phyloP scores from a whole-genome alignment of 1,140 invertebrate genomes.

The Drosophila elegans region DNA sequence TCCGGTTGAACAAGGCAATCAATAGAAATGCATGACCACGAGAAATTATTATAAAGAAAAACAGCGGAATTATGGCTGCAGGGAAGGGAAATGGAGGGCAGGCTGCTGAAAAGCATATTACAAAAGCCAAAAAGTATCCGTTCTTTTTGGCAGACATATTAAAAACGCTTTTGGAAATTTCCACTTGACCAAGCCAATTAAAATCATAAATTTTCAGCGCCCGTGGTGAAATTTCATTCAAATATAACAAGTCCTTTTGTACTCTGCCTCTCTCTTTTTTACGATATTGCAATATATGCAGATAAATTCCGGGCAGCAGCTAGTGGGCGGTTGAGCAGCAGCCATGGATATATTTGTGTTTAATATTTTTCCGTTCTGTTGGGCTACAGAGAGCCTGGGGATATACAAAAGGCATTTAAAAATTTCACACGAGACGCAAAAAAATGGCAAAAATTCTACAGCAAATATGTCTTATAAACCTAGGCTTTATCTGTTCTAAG shows the following conservation, averaged over 20 bases:
- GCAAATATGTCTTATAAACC: slow-evolving; percentile 29
- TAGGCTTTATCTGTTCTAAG: background rate
- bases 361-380: slow-evolving; percentile 51
- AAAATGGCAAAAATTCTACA: slow-evolving; percentile 31
- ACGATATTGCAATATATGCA: slow-evolving; percentile 47
- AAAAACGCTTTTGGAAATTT: slow-evolving; percentile 71
- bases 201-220: slow-evolving; percentile 77
- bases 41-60: slow-evolving; percentile 61
- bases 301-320: slow-evolving; percentile 28
- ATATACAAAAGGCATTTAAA: slow-evolving; percentile 29
- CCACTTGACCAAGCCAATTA: slow-evolving; percentile 80
- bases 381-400: slow-evolving; percentile 22
- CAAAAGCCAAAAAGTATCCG: slow-evolving; percentile 47
- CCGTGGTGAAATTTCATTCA: slow-evolving; percentile 68
- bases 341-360: slow-evolving; percentile 47
- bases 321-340: slow-evolving; percentile 7
- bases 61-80: slow-evolving; percentile 11
- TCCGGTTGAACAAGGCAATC: slow-evolving; percentile 69
- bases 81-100: slow-evolving; percentile 10
- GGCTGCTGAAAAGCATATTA: slow-evolving; percentile 49
- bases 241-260: slow-evolving; percentile 58
- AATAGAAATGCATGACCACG: slow-evolving; percentile 58
- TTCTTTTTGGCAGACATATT: slow-evolving; percentile 52
- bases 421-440: slow-evolving; percentile 52
- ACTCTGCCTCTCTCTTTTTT: slow-evolving; percentile 8